phyloP scores from a whole-genome alignment of 2,888 invertebrate species.

The Lasioglossum leucozonium region DNA sequence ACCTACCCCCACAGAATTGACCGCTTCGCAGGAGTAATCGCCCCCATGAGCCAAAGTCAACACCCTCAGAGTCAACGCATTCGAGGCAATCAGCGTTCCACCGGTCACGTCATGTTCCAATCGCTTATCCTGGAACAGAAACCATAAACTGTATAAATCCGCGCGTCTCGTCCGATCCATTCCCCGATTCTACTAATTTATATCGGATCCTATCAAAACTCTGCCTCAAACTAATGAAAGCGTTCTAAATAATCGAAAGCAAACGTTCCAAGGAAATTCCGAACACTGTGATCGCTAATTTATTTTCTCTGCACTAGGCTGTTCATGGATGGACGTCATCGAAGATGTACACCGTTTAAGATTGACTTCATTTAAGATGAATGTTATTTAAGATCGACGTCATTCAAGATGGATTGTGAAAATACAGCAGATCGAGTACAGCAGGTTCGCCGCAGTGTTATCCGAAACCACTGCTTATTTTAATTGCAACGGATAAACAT shows the following conservation, averaged over 20 bases:
- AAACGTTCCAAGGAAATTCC: neutral
- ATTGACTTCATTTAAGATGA: neutral
- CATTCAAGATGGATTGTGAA: neutral
- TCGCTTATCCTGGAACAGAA: slow-evolving; percentile 87
- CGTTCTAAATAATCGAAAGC: neutral
- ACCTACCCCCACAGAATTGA: slow-evolving; percentile 92
- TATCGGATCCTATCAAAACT: neutral
- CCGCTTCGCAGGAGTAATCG: slow-evolving; percentile 92
- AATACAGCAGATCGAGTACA: neutral
- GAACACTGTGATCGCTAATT: neutral
- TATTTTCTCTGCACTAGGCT: neutral
- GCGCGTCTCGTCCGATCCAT: neutral
- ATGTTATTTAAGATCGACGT: neutral
- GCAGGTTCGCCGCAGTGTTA: neutral
- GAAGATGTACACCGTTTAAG: neutral
- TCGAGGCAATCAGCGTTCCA: slow-evolving; percentile 88
- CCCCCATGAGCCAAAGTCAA: slow-evolving; percentile 90
- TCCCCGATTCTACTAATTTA: neutral
- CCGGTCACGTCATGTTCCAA: slow-evolving; percentile 89
- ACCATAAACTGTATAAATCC: neutral
- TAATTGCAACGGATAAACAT: neutral
- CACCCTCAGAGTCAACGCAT: slow-evolving; percentile 89
- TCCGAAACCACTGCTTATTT: neutral
- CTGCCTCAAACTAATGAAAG: neutral
- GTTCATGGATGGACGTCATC: neutral